Conservation (phyloP, 1,140 invertebrate species). For the Ptiloglossa arizonensis region DNA sequence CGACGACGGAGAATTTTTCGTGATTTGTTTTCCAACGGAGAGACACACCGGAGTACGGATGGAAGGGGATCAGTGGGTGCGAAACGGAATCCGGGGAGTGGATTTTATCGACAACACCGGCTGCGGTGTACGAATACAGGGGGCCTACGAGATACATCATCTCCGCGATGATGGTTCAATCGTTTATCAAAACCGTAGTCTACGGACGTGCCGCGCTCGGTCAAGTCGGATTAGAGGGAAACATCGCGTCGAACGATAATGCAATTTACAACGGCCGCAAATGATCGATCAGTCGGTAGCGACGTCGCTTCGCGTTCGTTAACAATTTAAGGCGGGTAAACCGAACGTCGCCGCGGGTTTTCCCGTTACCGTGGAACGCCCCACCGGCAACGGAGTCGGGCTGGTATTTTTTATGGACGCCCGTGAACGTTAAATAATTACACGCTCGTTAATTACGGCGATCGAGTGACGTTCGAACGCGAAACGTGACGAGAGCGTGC, state of each 20-base stretch:
- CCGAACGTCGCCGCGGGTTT: background rate
- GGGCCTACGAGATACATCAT: background rate
- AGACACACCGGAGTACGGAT: too few relatives aligned
- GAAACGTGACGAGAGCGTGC: too few relatives aligned
- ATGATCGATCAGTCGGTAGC: background rate
- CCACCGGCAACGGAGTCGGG: too few relatives aligned
- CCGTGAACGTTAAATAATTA: slow-evolving; percentile 1
- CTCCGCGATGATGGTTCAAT: slow-evolving; percentile 18
- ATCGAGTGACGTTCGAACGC: too few relatives aligned
- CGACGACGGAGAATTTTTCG: too few relatives aligned
- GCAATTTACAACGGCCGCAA: slow-evolving; percentile 14
- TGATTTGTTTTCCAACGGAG: slow-evolving; percentile 35
- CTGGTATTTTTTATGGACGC: slow-evolving; percentile 4
- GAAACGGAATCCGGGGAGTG: background rate
- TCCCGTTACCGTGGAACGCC: too few relatives aligned
- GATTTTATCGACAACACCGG: slow-evolving; percentile 33
- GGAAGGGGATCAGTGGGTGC: too few relatives aligned
- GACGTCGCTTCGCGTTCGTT: slow-evolving; percentile 16
- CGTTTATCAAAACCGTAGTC: slow-evolving; percentile 15
- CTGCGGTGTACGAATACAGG: background rate
- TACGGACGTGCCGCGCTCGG: background rate
- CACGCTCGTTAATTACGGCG: slow-evolving; percentile 9
- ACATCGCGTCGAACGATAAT: background rate
- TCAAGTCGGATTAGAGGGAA: background rate
- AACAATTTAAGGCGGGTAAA: slow-evolving; percentile 18